Evolutionary conservation across 2,888 invertebrate genomes (phyloP).

Genomic region (Aplocera efformata): DNA sequence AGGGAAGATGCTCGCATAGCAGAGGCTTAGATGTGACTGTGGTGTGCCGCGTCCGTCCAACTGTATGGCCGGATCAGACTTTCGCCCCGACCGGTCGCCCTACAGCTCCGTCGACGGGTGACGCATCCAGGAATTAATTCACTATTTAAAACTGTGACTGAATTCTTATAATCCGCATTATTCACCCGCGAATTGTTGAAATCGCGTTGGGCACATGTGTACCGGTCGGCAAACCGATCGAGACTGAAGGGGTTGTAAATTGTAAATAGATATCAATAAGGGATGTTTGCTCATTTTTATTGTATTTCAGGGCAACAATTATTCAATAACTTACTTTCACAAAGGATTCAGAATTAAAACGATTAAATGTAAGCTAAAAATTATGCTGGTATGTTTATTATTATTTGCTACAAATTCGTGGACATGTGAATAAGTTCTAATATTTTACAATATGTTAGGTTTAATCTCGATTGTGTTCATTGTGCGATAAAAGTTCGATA

Average conservation of each 20-base stretch:
- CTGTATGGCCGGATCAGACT: conserved; percentile 71
- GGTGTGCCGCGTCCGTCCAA: conserved; percentile 67
- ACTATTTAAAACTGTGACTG: conserved; percentile 56
- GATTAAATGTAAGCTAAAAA: too few species aligned
- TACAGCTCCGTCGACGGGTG: conserved; percentile 68
- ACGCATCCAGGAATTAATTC: conserved; percentile 76
- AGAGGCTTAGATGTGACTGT: conserved; percentile 79
- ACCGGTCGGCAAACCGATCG: conserved; percentile 17
- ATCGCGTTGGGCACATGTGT: conserved; percentile 13
- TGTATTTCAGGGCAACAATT: too few species aligned
- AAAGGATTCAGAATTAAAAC: too few species aligned
- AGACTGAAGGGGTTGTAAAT: conserved; percentile 25
- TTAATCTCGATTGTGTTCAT: too few species aligned
- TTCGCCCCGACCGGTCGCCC: conserved; percentile 80
- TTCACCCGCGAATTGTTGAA: conserved; percentile 6
- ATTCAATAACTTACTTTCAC: too few species aligned
- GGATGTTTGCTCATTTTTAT: conserved; percentile 48
- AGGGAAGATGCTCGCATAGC: conserved; percentile 79
- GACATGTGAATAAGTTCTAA: too few species aligned
- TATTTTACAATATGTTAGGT: too few species aligned
- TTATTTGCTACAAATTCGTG: too few species aligned
- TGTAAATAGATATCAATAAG: conserved; percentile 32
- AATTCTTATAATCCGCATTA: conserved; percentile 32
- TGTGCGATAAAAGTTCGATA: too few species aligned
- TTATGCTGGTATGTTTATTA: too few species aligned